These are phyloP conservation scores for Masnerella sp. DNA, from an alignment of 2,888 invertebrate species.

Conservation along the genomic window DNA sequence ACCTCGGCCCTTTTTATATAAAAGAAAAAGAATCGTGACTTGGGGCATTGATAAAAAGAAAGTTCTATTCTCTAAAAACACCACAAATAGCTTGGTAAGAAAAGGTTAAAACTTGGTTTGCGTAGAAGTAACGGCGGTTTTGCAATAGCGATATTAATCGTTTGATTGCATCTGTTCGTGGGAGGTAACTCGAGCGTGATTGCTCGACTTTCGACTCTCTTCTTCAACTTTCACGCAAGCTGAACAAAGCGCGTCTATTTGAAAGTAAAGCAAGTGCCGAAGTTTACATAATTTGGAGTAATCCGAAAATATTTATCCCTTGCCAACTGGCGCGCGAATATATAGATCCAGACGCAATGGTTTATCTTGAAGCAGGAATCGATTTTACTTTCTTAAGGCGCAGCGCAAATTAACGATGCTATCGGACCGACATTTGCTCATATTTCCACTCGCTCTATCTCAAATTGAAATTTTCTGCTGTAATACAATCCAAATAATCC, in stretches of 20 bases:
- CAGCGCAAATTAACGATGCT: conserved; percentile 12
- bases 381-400: conserved; percentile 14
- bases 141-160: conserved; percentile 27
- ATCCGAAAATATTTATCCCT: conserved; percentile 2
- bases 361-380: neutral
- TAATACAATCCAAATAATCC: conserved; percentile 20
- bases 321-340: too few species aligned
- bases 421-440: conserved; percentile 6
- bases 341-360: too few species aligned
- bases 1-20: too few species aligned
- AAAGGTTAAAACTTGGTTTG: too few species aligned
- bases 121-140: too few species aligned
- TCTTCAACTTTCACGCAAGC: conserved; percentile 32
- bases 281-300: conserved; percentile 13
- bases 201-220: conserved; percentile 39
- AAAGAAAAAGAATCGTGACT: too few species aligned
- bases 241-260: conserved; percentile 25
- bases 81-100: too few species aligned
- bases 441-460: conserved; percentile 13
- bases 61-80: too few species aligned
- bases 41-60: too few species aligned
- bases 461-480: conserved; percentile 33
- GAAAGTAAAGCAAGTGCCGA: conserved; percentile 4
- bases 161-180: conserved; percentile 20
- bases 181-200: conserved; percentile 30